Evolutionary conservation across 2,113 vertebrate species (phyloP).

Genomic region (Apeltes quadracus): DNA sequence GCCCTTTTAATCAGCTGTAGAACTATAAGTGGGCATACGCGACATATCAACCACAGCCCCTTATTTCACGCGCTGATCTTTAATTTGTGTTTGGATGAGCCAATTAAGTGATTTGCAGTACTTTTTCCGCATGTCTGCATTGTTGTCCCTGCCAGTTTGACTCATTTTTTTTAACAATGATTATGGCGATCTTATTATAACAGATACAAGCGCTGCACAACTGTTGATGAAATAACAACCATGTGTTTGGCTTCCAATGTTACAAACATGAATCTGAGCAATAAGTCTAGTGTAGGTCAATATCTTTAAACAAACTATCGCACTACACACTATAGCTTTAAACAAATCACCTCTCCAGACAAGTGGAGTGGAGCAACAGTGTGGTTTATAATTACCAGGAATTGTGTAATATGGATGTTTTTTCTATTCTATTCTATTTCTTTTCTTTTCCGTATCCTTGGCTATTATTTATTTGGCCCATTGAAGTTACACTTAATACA

Average conservation of each 20-base stretch:
- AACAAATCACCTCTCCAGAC: neutral
- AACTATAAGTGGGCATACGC: neutral
- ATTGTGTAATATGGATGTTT: neutral
- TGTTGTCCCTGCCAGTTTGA: too few species aligned
- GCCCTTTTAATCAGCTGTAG: neutral
- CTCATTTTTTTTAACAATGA: too few species aligned
- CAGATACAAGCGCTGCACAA: too few species aligned
- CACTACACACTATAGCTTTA: conserved; percentile 5
- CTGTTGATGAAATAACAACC: neutral
- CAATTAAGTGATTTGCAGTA: neutral
- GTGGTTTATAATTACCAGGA: neutral
- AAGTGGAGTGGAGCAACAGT: too few species aligned
- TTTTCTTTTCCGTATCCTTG: neutral
- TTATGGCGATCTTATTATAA: neutral
- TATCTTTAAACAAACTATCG: too few species aligned
- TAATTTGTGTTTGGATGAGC: neutral
- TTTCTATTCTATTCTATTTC: neutral
- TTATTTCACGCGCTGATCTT: neutral
- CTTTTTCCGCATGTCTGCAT: too few species aligned
- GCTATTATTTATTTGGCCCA: neutral
- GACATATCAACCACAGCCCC: neutral
- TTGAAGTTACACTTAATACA: neutral
- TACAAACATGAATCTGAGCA: neutral
- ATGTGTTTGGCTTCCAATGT: neutral
- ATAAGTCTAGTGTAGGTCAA: neutral